Evolutionary conservation across 2,113 vertebrate species (phyloP).

Genomic region (Mesembrinibis cayennensis): DNA sequence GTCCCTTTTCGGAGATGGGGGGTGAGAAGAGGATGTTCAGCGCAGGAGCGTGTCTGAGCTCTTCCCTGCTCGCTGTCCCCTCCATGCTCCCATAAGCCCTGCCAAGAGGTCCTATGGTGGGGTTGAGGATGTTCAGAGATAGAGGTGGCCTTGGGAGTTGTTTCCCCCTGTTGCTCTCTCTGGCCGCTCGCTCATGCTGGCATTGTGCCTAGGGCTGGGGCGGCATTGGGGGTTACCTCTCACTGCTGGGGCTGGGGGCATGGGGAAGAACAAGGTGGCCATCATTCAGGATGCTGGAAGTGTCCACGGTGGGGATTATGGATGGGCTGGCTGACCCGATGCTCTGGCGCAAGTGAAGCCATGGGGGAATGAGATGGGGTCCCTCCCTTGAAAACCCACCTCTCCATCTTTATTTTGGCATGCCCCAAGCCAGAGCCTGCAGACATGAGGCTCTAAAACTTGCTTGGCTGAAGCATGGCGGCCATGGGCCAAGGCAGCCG

Average conservation of each 20-base stretch:
- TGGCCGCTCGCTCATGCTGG: neutral
- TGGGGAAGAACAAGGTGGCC: neutral
- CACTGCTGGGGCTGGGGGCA: neutral
- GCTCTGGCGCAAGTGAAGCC: neutral
- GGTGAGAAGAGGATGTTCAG: neutral
- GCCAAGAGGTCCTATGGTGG: neutral
- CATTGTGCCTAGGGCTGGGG: neutral
- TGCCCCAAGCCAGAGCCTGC: neutral
- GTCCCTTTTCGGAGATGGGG: neutral
- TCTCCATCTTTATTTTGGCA: neutral
- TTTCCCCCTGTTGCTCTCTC: neutral
- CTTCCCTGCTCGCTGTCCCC: neutral
- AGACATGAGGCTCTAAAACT: fast-evolving
- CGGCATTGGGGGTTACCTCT: neutral
- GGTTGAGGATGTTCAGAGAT: neutral
- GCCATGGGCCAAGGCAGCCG: neutral
- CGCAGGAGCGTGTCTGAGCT: fast-evolving
- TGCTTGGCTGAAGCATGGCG: fast-evolving
- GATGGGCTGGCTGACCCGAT: neutral
- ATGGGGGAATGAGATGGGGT: neutral
- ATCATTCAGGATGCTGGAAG: neutral
- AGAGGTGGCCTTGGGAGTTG: neutral
- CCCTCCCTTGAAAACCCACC: neutral
- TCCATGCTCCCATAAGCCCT: fast-evolving
- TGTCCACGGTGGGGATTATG: fast-evolving